Evolutionary conservation across 2,113 vertebrate genomes (phyloP).

Genomic region (Anarhynchus alexandrinus): DNA sequence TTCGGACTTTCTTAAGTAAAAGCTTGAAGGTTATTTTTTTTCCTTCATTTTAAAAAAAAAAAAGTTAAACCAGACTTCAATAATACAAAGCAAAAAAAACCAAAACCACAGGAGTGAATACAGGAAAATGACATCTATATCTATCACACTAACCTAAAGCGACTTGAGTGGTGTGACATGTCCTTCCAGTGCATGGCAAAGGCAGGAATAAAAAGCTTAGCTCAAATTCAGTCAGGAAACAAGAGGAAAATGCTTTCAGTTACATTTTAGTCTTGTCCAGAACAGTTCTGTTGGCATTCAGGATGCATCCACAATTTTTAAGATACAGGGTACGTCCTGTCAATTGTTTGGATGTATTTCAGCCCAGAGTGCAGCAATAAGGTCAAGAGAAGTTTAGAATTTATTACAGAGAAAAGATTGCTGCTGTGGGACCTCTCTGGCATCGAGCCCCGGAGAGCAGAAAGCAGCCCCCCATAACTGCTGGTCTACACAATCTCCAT

Average conservation of each 20-base stretch:
- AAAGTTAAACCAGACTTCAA: not conserved
- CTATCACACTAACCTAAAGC: not conserved
- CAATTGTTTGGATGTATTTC: not conserved
- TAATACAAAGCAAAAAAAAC: not conserved
- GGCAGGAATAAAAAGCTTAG: not conserved
- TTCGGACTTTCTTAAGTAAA: not conserved
- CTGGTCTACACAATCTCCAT: constrained; percentile 9
- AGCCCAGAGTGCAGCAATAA: not conserved
- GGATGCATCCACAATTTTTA: not conserved
- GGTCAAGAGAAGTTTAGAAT: constrained; percentile 41
- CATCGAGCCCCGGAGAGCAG: not conserved
- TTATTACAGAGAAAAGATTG: constrained; percentile 16
- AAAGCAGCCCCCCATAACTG: constrained; percentile 1
- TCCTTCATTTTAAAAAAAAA: not conserved
- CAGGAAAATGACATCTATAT: not conserved
- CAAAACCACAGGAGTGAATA: not conserved
- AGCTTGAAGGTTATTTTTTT: not conserved
- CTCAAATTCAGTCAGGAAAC: not conserved
- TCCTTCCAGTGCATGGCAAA: not conserved
- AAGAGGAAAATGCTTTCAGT: not conserved
- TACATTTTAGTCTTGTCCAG: not conserved
- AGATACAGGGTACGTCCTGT: not conserved
- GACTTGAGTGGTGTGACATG: not conserved
- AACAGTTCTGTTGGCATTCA: not conserved
- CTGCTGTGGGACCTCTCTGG: constrained; percentile 32